phyloP scores from a whole-genome alignment of 2,113 vertebrate genomes.

The Cisticola juncidis region DNA sequence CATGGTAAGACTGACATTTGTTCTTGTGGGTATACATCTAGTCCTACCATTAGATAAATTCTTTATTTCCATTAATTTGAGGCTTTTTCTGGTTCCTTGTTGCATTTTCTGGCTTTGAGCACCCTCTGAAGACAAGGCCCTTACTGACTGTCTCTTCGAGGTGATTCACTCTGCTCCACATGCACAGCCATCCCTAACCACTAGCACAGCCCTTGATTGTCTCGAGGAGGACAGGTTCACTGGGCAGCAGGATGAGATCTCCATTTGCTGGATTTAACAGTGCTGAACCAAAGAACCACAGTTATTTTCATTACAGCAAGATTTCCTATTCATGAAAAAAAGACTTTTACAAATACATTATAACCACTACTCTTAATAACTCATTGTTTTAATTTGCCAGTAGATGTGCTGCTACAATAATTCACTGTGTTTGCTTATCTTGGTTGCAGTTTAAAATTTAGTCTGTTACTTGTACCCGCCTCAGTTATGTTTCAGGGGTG shows the following conservation, averaged over 20 bases:
- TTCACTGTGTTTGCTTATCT: not conserved
- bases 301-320: not conserved
- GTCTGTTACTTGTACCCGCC: not conserved
- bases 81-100: not conserved
- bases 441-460: not conserved
- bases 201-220: not conserved
- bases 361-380: not conserved
- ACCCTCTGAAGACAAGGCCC: not conserved
- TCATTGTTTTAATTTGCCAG: not conserved
- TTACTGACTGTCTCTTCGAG: not conserved
- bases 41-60: not conserved
- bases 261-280: not conserved
- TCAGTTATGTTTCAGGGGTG: not conserved
- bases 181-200: rapidly evolving
- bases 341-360: not conserved
- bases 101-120: not conserved
- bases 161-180: not conserved
- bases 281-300: not conserved
- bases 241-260: not conserved
- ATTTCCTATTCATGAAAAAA: not conserved
- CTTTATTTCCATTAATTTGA: not conserved
- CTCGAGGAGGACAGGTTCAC: not conserved
- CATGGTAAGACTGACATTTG: not conserved
- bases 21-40: not conserved
- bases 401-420: not conserved